These are phyloP conservation scores for Leucosticte australis DNA, from an alignment of 2,113 vertebrate genomes.

Conservation along the genomic window DNA sequence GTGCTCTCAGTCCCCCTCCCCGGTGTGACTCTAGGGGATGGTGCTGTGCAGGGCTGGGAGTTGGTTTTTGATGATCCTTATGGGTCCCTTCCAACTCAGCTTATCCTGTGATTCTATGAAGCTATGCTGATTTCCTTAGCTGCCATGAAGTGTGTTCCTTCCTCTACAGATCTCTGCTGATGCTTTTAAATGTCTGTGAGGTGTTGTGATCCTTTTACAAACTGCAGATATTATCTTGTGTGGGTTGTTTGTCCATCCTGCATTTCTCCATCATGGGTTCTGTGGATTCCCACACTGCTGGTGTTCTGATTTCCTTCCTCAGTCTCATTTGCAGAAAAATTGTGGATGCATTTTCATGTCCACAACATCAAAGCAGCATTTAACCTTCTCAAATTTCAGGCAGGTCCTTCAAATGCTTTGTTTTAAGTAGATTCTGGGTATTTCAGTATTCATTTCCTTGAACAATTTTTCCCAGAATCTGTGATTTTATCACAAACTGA, in stretches of 20 bases:
- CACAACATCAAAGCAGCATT: not conserved
- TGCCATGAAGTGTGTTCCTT: not conserved
- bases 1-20: not conserved
- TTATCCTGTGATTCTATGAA: not conserved
- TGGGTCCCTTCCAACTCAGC: not conserved
- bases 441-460: not conserved
- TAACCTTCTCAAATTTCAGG: not conserved
- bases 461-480: not conserved
- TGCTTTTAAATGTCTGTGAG: not conserved
- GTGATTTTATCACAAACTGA: not conserved
- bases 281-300: not conserved
- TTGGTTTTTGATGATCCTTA: not conserved
- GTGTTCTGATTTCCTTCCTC: not conserved
- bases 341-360: not conserved
- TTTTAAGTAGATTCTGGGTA: not conserved
- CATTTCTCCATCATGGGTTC: not conserved
- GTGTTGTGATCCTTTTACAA: not conserved
- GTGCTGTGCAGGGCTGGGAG: not conserved
- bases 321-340: not conserved
- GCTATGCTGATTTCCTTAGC: not conserved
- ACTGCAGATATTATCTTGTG: accelerated
- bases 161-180: not conserved
- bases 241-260: not conserved
- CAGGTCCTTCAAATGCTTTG: not conserved
- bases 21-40: not conserved